These are phyloP conservation scores for Spisula subtruncata DNA, from an alignment of 2,888 invertebrate genomes.

Conservation along the genomic window DNA sequence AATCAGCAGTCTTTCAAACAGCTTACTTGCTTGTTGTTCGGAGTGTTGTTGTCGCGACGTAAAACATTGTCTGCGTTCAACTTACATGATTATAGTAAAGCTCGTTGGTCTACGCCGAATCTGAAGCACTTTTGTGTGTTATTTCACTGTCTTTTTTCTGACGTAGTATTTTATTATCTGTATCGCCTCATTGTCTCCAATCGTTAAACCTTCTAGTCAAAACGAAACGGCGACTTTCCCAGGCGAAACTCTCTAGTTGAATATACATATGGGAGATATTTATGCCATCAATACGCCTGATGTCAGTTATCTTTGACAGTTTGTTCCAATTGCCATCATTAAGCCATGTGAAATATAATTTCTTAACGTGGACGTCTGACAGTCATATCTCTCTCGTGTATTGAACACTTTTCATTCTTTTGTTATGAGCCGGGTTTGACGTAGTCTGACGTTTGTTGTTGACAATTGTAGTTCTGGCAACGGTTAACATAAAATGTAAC, in stretches of 20 bases:
- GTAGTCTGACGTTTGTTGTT: too few species aligned
- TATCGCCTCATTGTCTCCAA: not conserved
- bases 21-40: too few species aligned
- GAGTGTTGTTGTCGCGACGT: too few species aligned
- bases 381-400: not conserved
- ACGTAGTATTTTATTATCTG: not conserved
- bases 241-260: not conserved
- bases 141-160: not conserved
- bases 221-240: not conserved
- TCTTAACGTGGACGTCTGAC: not conserved
- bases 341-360: not conserved
- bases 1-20: too few species aligned
- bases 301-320: not conserved
- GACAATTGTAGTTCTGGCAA: too few species aligned
- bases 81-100: too few species aligned
- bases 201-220: not conserved
- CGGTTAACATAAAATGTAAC: too few species aligned
- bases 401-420: not conserved
- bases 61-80: too few species aligned
- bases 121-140: not conserved
- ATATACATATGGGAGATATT: not conserved
- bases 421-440: not conserved
- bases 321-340: not conserved
- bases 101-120: too few species aligned
- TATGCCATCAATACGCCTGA: not conserved